Conservation (phyloP, 2,888 invertebrate genomes). For the Rhyacophila evoluta region DNA sequence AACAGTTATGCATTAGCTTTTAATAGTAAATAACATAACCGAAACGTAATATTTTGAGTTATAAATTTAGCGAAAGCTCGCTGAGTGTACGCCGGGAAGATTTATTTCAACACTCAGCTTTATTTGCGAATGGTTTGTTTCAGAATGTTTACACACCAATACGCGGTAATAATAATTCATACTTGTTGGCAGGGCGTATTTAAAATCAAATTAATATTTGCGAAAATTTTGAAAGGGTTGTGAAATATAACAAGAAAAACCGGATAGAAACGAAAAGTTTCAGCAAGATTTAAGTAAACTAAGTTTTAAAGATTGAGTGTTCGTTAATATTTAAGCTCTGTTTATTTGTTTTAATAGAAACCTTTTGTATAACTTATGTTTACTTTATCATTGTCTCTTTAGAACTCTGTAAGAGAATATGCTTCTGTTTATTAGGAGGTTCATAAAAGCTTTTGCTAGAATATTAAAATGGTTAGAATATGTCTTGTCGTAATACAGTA, state of each 20-base stretch:
- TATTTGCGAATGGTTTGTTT: background rate
- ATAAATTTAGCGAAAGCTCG: background rate
- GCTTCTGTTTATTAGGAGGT: too few species aligned
- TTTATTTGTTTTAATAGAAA: too few species aligned
- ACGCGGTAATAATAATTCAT: conserved; percentile 1
- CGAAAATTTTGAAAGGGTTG: background rate
- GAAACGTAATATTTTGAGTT: background rate
- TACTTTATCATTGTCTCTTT: too few species aligned
- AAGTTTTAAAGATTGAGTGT: too few species aligned
- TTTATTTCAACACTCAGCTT: background rate
- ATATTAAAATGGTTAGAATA: background rate
- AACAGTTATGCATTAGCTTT: background rate
- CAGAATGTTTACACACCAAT: background rate
- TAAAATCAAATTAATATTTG: background rate
- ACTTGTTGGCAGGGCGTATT: background rate
- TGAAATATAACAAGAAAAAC: too few species aligned
- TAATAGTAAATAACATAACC: background rate
- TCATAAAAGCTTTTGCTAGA: too few species aligned
- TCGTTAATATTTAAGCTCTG: too few species aligned
- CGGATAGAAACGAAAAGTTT: too few species aligned
- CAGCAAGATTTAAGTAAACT: too few species aligned
- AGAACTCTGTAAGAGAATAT: too few species aligned
- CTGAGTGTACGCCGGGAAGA: background rate
- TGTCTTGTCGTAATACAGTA: too few species aligned
- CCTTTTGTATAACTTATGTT: too few species aligned